These are phyloP conservation scores for Bos indicus DNA, from an alignment of 2,113 vertebrate genomes.

Conservation along the genomic window DNA sequence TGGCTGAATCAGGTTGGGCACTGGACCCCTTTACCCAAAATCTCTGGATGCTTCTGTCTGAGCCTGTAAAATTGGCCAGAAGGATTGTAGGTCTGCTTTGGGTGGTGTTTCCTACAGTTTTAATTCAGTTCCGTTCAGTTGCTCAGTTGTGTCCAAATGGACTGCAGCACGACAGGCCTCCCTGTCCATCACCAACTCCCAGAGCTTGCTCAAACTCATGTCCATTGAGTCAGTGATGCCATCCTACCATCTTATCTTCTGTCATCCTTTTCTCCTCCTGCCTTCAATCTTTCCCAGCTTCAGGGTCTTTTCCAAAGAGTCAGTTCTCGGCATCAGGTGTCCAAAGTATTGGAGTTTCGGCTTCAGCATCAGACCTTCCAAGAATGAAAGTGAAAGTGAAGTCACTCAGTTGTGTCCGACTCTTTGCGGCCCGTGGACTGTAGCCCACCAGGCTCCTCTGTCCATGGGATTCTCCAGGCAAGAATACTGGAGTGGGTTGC, in stretches of 20 bases:
- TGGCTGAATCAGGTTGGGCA: background rate
- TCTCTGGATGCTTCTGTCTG: background rate
- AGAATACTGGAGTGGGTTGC: too few species aligned
- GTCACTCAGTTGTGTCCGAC: too few species aligned
- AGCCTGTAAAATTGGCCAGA: background rate
- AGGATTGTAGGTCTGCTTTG: background rate
- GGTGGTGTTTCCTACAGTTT: constrained; percentile 16
- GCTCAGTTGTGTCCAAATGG: background rate
- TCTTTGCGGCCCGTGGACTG: too few species aligned
- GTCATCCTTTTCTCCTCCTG: background rate
- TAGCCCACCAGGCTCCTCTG: too few species aligned
- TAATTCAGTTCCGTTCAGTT: background rate
- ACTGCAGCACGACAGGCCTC: background rate
- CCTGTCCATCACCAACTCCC: background rate
- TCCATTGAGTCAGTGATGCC: background rate
- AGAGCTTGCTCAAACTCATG: background rate
- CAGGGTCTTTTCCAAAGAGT: background rate
- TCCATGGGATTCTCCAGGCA: too few species aligned
- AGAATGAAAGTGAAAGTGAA: background rate
- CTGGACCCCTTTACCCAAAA: background rate
- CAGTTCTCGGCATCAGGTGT: background rate
- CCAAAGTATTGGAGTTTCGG: background rate
- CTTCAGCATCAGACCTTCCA: background rate
- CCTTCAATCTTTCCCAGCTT: background rate
- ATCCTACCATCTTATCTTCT: background rate